Evolutionary conservation across 2,113 vertebrate genomes (phyloP).

Genomic region (Bucco capensis): DNA sequence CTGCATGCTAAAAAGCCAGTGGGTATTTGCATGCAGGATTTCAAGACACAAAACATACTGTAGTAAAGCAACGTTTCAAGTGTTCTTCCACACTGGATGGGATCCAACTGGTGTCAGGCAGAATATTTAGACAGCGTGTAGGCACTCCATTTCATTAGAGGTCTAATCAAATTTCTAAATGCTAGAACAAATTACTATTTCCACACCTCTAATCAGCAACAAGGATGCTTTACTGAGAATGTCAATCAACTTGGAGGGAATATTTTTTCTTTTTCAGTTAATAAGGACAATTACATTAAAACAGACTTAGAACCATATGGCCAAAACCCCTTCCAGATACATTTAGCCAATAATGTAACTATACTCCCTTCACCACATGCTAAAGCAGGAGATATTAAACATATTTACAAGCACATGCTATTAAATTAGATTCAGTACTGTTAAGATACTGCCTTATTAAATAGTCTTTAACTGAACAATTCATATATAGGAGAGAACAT

Average conservation of each 20-base stretch:
- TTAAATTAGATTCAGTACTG: constrained; percentile 7
- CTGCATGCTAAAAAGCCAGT: not conserved
- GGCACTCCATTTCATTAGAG: constrained; percentile 48
- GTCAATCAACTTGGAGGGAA: constrained; percentile 47
- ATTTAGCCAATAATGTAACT: constrained; percentile 42
- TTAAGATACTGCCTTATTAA: constrained; percentile 30
- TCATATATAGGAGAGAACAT: not conserved
- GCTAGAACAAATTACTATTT: constrained; percentile 60
- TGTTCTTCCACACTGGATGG: constrained; percentile 6
- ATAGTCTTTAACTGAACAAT: constrained; percentile 3
- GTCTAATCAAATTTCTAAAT: constrained; percentile 54
- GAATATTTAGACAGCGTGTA: constrained; percentile 61
- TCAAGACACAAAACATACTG: constrained; percentile 8
- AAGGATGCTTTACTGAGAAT: constrained; percentile 17
- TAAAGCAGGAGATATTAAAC: constrained; percentile 36
- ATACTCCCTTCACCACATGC: constrained; percentile 31
- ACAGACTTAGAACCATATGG: constrained; percentile 58
- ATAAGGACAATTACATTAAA: constrained; percentile 59
- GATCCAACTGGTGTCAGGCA: constrained; percentile 52
- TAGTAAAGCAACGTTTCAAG: constrained; percentile 19
- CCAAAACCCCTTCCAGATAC: constrained; percentile 48
- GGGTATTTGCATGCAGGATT: not conserved
- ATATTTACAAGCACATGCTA: constrained; percentile 38
- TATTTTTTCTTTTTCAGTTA: constrained; percentile 48
- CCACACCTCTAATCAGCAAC: constrained; percentile 58